phyloP scores from a whole-genome alignment of 2,888 invertebrate species.

The Trypoxylon attenuatum region DNA sequence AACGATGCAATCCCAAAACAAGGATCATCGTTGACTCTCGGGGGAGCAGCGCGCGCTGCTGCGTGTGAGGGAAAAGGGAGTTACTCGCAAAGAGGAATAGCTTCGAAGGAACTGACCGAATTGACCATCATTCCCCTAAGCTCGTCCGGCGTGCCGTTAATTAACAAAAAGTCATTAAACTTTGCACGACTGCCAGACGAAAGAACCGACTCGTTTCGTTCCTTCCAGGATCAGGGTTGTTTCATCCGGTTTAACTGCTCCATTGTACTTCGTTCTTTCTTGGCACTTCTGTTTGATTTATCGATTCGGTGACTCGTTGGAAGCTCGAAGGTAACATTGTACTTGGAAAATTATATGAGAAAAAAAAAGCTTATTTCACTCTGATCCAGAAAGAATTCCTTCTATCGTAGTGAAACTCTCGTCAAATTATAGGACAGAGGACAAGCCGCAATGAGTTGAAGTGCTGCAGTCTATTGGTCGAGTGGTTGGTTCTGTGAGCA shows the following conservation, averaged over 20 bases:
- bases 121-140: conserved; percentile 67
- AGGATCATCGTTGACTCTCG: conserved; percentile 31
- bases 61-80: background rate
- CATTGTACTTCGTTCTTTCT: conserved; percentile 22
- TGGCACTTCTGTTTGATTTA: background rate
- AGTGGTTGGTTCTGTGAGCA: conserved; percentile 35
- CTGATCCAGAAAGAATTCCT: conserved; percentile 27
- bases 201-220: conserved; percentile 53
- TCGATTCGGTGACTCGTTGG: background rate
- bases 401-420: conserved; percentile 35
- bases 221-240: conserved; percentile 49
- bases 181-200: conserved; percentile 67
- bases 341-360: too few species aligned
- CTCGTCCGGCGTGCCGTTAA: conserved; percentile 69
- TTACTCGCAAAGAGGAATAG: background rate
- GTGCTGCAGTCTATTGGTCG: conserved; percentile 53
- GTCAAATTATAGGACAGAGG: conserved; percentile 42
- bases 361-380: conserved; percentile 21
- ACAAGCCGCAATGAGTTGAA: conserved; percentile 53
- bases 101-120: conserved; percentile 35
- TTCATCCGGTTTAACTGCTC: conserved; percentile 36
- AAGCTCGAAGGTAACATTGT: conserved; percentile 9
- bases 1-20: conserved; percentile 28
- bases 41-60: conserved; percentile 16
- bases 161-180: conserved; percentile 75